phyloP scores from a whole-genome alignment of 2,797 vertebrate species.

The Characodon lateralis region DNA sequence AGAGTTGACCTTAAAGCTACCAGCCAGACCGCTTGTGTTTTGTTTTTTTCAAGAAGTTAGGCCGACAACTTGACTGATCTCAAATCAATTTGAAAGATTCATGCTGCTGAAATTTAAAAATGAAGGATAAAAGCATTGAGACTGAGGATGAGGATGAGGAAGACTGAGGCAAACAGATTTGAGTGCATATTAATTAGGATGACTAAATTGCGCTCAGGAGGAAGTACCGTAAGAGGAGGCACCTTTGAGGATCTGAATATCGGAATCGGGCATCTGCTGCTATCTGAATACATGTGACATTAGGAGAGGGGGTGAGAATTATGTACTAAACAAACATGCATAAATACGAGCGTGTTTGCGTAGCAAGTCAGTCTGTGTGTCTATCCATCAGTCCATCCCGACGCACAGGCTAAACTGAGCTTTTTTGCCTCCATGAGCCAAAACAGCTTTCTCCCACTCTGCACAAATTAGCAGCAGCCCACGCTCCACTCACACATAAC shows the following conservation, averaged over 20 bases:
- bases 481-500: conserved; percentile 78
- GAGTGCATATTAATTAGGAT: conserved; percentile 76
- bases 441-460: conserved; percentile 80
- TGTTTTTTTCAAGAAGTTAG: background rate
- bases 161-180: conserved; percentile 74
- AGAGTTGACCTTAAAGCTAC: conserved; percentile 18
- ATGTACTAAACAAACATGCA: conserved; percentile 27
- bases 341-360: conserved; percentile 19
- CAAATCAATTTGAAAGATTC: conserved; percentile 34
- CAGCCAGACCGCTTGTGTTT: background rate
- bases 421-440: conserved; percentile 64
- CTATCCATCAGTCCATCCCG: conserved; percentile 37
- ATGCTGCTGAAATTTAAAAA: conserved; percentile 31
- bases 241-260: conserved; percentile 50
- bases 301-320: conserved; percentile 14
- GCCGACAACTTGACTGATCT: conserved; percentile 2
- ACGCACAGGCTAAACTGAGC: conserved; percentile 62
- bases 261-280: conserved; percentile 60
- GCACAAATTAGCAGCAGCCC: conserved; percentile 82
- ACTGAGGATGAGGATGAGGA: conserved; percentile 42
- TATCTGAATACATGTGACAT: conserved; percentile 52
- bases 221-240: conserved; percentile 52
- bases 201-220: conserved; percentile 65
- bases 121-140: conserved; percentile 32
- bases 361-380: conserved; percentile 1